Base-by-base conservation (phyloP, 2,888 invertebrate genomes). In the Mamestra brassicae region DNA sequence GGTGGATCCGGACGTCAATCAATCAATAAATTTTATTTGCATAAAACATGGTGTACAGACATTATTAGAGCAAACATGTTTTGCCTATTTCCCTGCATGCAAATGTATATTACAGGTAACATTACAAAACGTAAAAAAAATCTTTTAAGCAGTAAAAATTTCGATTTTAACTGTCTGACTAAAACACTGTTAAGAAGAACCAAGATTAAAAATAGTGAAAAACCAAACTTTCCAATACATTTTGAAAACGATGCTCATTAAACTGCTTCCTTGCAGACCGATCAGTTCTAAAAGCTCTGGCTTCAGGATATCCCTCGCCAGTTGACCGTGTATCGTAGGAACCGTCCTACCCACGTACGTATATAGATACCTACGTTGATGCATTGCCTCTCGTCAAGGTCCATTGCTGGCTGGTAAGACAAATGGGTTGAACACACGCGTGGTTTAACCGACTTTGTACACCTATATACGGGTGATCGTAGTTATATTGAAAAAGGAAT, bases 381-480 rank as follows among this genome's bases (percentile, higher is more conserved):
- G 86, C 89, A 91, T 90, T 65, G 88, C 65, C 66, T 86, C 75
- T 89, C 89, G 91, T 90, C 89, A 89, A 78, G 91, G 82, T 88
- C 90, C 90, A 91, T 91, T 90, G 91, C 86, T 71, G 72, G 78
- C 50, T 81, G 62, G 66, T 70, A 87, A 90, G 91, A 91, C 86
- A 81, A 90, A 91, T 91, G 88, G 88, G 70, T 68, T 73, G 73
- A 77, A 75, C 71, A 78, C 90, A 91, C 90, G 90, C 86, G 84
- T 78, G 77, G 84, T 81, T 90, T 74, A 85, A 83, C 85, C 74
- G 81, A 70, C 76, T 67, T 83, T 77, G 72, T 78, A 64, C 65
- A 60, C 34, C 34, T 34, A 26, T 45, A 17, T 10, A 54, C 38
- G 45, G 45, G 45, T 26, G 26, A 26, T 26, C 26, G 26, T 26